Evolutionary conservation across 2,888 invertebrate species (phyloP).

Genomic region (Drosophila meridionalis): DNA sequence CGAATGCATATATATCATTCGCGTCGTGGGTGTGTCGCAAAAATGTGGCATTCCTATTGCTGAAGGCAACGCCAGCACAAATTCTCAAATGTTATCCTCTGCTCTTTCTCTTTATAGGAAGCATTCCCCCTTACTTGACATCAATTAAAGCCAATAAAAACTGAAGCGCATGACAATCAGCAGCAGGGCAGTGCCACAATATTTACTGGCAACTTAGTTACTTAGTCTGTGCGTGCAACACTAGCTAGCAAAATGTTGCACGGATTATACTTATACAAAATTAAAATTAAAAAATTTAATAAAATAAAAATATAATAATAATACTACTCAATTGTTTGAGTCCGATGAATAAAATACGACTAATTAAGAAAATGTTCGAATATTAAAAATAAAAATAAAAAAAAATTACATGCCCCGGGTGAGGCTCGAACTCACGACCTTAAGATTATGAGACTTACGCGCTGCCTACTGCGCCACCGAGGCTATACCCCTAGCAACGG

Average conservation of each 20-base stretch:
- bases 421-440: conserved; percentile 85
- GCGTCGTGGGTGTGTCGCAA: conserved; percentile 43
- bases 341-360: neutral
- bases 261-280: neutral
- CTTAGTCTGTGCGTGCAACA: conserved; percentile 4
- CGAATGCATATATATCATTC: conserved; percentile 46
- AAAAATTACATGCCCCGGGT: conserved; percentile 81
- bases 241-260: neutral
- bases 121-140: conserved; percentile 60
- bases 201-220: conserved; percentile 15
- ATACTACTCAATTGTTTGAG: neutral
- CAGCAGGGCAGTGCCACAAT: conserved; percentile 10
- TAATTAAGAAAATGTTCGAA: neutral
- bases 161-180: conserved; percentile 25
- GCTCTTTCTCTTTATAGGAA: conserved; percentile 18
- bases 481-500: conserved; percentile 66
- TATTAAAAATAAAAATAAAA: neutral
- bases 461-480: conserved; percentile 85
- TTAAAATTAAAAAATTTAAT: neutral
- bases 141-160: conserved; percentile 69
- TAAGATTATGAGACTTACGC: conserved; percentile 86
- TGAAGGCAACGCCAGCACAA: conserved; percentile 25
- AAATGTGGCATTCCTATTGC: conserved; percentile 41
- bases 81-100: conserved; percentile 28
- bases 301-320: conserved; percentile 1